Base-by-base conservation (phyloP, 2,888 invertebrate species). In the Drosophila algonquin region DNA sequence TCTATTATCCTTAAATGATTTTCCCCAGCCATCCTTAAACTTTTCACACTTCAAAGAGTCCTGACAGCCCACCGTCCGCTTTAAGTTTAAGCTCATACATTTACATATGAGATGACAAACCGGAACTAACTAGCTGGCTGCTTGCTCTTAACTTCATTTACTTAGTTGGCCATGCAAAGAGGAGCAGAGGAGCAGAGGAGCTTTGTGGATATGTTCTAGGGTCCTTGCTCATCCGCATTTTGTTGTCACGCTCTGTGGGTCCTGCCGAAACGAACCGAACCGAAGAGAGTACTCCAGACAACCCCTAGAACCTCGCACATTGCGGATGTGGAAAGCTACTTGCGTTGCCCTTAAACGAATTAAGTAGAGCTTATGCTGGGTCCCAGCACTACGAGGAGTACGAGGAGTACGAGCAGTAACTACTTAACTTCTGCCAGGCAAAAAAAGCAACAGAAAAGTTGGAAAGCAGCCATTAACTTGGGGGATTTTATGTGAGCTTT, bases 301-400 rank as follows among this genome's bases (percentile, higher is more conserved):
- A 35, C 35, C 35, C 35, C 35, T 12, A 35, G 35, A 14, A 40
- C 14, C 40, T 14, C 14, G 40, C 6, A 40, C 14, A 6, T 6
- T 14, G 40, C 14, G 40, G 40, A 40, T 40, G 40, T 40, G 35
- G 30, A 65, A 65, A 80, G 56, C 58, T 55, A 57, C 69, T 73
- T 76, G 73, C 57, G 56, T 62, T 70, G 73, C 73, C 70, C 57
- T 73, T 68, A 72, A 83, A 75, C 81, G 84, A 83, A 75, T 86
- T 78, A 82, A 75, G 84, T 68, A 61, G 51, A 76, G 75, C 75
- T 81, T 87, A 75, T 83, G 74, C 63, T 56, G 32, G 67, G 61
- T 61, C 40, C 56, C 64, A 60, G 62, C 50, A 57, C 35, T 47
- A 21, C 52, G 16, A 46, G 30, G 47, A 57, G 35, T 47, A 21